Conservation (phyloP, 2,797 vertebrate species). For the Pseudotriccus pelzelni region DNA sequence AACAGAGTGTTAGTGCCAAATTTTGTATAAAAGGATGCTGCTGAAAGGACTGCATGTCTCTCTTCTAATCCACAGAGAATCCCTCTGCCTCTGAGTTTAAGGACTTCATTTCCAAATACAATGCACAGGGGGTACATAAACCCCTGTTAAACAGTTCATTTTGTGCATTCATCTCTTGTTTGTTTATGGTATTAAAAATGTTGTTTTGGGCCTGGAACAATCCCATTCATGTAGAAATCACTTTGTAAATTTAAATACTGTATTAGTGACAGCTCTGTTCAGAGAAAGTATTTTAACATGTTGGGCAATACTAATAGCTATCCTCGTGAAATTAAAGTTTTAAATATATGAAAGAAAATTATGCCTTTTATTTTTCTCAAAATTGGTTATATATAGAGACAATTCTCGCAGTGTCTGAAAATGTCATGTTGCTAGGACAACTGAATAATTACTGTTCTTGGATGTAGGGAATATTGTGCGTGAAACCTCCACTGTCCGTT, state of each 20-base stretch:
- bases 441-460: neutral
- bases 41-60: neutral
- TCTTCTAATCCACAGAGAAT: constrained; percentile 43
- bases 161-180: constrained; percentile 49
- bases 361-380: neutral
- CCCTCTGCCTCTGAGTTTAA: constrained; percentile 36
- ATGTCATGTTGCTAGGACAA: neutral
- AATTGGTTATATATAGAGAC: neutral
- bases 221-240: constrained; percentile 37
- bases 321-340: neutral
- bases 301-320: neutral
- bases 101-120: constrained; percentile 43
- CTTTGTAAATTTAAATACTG: constrained; percentile 37
- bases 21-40: constrained; percentile 38
- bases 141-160: constrained; percentile 56
- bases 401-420: neutral
- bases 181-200: constrained; percentile 48
- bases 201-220: constrained; percentile 43
- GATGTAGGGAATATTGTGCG: neutral
- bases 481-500: neutral
- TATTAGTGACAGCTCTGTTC: constrained; percentile 8
- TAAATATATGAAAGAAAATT: neutral
- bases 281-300: neutral
- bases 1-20: constrained; percentile 41
- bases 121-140: constrained; percentile 53